phyloP scores from a whole-genome alignment of 2,888 invertebrate species.

The Drosophila anomalata region DNA sequence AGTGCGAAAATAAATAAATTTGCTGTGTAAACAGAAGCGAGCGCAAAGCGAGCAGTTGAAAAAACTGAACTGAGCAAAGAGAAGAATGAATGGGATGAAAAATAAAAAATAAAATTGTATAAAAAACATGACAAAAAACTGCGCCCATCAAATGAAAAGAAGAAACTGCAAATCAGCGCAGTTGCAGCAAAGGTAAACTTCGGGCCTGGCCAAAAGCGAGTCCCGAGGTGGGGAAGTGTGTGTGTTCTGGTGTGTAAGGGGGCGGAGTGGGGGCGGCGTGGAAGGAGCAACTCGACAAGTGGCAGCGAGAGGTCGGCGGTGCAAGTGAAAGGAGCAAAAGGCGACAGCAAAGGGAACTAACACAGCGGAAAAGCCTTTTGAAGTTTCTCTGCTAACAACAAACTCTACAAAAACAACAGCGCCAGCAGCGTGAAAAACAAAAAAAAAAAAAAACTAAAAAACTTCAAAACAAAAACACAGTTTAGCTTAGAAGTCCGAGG shows the following conservation, averaged over 20 bases:
- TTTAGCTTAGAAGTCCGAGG: constrained; percentile 5
- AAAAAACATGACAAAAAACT: constrained; percentile 46
- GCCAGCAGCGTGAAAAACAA: constrained; percentile 54
- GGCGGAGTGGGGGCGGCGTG: neutral
- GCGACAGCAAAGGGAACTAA: constrained; percentile 54
- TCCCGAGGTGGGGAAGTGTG: neutral
- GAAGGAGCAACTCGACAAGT: constrained; percentile 43
- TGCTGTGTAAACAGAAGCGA: constrained; percentile 71
- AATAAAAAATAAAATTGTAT: constrained; percentile 8
- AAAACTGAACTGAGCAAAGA: constrained; percentile 24
- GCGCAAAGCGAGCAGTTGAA: constrained; percentile 33
- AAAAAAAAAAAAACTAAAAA: constrained; percentile 33
- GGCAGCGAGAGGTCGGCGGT: constrained; percentile 40
- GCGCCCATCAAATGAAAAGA: constrained; percentile 59
- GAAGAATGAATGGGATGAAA: constrained; percentile 35
- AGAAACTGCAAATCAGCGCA: constrained; percentile 74
- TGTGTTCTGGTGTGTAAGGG: constrained; percentile 1
- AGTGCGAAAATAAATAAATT: constrained; percentile 77
- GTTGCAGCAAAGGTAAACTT: constrained; percentile 69
- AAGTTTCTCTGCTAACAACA: constrained; percentile 41
- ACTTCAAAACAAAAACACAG: constrained; percentile 7
- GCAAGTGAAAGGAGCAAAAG: constrained; percentile 51
- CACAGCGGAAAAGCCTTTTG: constrained; percentile 69
- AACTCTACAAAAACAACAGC: constrained; percentile 33
- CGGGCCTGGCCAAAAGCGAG: constrained; percentile 41